Percentiles rank a stretch among this genome's conserved stretches.
phyloP scores from a whole-genome alignment of 2,888 invertebrate species.

The Suillia variegata region DNA sequence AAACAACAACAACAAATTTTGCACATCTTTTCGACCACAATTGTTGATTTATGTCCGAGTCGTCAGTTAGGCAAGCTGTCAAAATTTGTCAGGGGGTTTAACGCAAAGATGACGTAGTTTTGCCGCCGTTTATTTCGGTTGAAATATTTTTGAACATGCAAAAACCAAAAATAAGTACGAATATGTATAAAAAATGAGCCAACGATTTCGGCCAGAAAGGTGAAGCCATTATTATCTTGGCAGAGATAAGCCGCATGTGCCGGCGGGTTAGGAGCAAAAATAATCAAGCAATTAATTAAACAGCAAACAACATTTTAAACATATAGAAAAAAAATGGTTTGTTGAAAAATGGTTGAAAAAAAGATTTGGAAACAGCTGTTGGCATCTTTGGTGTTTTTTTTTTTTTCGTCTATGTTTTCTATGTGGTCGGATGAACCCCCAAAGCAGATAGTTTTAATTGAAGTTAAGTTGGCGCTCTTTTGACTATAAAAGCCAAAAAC shows the following conservation, averaged over 20 bases:
- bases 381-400: too few species aligned
- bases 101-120: background rate
- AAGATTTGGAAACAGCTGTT: too few species aligned
- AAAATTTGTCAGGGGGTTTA: background rate
- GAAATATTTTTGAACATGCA: background rate
- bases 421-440: too few species aligned
- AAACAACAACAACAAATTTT: too few species aligned
- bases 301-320: conserved; percentile 27
- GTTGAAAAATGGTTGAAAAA: too few species aligned
- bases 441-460: background rate
- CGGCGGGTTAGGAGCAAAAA: conserved; percentile 22
- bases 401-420: too few species aligned
- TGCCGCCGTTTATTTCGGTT: background rate
- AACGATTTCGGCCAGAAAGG: background rate
- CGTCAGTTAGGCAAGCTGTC: background rate
- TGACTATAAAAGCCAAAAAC: conserved; percentile 44
- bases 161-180: background rate
- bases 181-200: background rate
- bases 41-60: background rate
- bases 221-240: background rate
- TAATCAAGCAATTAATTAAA: conserved; percentile 52
- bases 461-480: background rate
- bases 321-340: background rate
- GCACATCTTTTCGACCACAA: too few species aligned
- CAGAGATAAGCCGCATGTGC: background rate